Percentiles rank a stretch among this genome's conserved stretches.
Evolutionary conservation across 2,113 vertebrate species (phyloP).

Genomic region (Chloebia gouldiae): DNA sequence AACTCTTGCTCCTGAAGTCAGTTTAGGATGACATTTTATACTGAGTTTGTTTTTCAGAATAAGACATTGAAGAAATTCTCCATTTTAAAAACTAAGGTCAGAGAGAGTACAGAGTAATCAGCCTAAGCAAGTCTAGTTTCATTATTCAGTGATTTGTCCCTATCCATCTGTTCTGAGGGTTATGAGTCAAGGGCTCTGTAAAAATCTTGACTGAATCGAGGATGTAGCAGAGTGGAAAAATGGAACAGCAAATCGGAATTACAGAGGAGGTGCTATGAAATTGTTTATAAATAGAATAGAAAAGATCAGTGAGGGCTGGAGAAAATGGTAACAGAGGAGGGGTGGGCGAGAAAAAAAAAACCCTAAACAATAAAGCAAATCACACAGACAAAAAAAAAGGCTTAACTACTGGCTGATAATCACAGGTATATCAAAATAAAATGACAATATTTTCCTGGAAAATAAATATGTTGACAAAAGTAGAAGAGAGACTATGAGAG

Average conservation of each 20-base stretch:
- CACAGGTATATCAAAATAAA: not conserved
- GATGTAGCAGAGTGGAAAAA: not conserved
- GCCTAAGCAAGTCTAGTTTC: not conserved
- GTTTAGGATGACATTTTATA: not conserved
- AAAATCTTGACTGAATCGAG: not conserved
- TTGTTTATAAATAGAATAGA: not conserved
- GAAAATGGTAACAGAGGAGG: not conserved
- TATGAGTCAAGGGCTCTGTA: not conserved
- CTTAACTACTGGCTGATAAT: not conserved
- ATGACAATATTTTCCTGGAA: not conserved
- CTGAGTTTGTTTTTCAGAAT: not conserved
- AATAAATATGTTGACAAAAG: not conserved
- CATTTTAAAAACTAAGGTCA: not conserved
- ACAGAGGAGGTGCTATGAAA: not conserved
- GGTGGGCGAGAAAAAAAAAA: rapidly evolving
- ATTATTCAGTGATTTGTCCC: not conserved
- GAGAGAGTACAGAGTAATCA: not conserved
- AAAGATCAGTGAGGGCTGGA: not conserved
- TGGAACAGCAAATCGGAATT: not conserved
- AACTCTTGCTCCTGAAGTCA: not conserved
- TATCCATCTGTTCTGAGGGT: not conserved
- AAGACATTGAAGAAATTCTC: not conserved
- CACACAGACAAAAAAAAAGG: rapidly evolving
- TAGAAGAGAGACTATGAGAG: not conserved
- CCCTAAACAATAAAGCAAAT: not conserved